These are phyloP conservation scores for Hipparchia semele DNA, from an alignment of 2,888 invertebrate species.

Conservation along the genomic window DNA sequence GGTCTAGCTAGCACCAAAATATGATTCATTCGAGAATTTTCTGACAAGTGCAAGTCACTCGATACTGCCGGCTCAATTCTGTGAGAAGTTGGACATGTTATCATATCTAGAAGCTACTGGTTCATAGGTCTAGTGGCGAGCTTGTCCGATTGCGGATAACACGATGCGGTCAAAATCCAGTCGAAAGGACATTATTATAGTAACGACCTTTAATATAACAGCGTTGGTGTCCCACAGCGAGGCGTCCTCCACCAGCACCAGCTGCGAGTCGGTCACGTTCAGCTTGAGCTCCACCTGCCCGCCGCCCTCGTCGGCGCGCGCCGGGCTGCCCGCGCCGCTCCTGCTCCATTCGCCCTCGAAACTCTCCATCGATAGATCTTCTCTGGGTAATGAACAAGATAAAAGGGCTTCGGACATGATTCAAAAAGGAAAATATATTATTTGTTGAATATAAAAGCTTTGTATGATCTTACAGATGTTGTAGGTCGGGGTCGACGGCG, in stretches of 20 bases:
- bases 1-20: too few species aligned
- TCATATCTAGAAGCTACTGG: too few species aligned
- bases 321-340: slow-evolving; percentile 29
- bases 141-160: too few species aligned
- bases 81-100: too few species aligned
- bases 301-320: slow-evolving; percentile 80
- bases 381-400: slow-evolving; percentile 40
- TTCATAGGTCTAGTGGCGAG: too few species aligned
- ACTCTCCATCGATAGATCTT: slow-evolving; percentile 44
- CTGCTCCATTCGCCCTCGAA: slow-evolving; percentile 23
- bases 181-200: too few species aligned
- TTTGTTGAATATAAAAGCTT: neutral
- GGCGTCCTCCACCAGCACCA: slow-evolving; percentile 96
- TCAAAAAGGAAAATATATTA: too few species aligned
- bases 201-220: slow-evolving; percentile 90
- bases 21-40: too few species aligned
- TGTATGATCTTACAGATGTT: slow-evolving; percentile 49
- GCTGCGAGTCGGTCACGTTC: slow-evolving; percentile 97
- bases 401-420: too few species aligned
- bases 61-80: too few species aligned
- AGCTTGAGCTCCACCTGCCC: slow-evolving; percentile 91
- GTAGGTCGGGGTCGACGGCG: slow-evolving; percentile 59
- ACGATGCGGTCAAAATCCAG: too few species aligned
- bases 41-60: too few species aligned
- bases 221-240: slow-evolving; percentile 95